phyloP scores from a whole-genome alignment of 1,140 invertebrate genomes.

The Cataglyphis hispanica region DNA sequence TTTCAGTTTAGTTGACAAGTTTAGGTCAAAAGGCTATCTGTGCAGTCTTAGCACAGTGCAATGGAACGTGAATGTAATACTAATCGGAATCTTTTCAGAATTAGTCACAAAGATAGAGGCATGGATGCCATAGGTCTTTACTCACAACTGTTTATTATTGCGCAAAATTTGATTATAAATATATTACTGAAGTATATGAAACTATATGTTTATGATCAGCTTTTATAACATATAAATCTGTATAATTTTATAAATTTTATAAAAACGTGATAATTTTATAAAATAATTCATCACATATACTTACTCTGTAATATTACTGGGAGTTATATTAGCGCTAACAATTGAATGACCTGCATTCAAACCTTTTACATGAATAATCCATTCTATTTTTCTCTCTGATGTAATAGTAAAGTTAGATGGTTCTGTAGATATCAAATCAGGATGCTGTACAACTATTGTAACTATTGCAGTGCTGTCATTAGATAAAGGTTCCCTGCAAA shows the following conservation, averaged over 20 bases:
- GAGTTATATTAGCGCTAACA: slow-evolving; percentile 87
- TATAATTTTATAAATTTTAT: too few relatives aligned
- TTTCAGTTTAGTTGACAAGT: slow-evolving; percentile 73
- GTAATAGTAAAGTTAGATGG: slow-evolving; percentile 73
- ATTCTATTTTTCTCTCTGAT: slow-evolving; percentile 68
- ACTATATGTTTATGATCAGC: not conserved
- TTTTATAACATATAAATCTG: too few relatives aligned
- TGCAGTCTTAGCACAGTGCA: slow-evolving; percentile 46
- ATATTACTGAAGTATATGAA: not conserved
- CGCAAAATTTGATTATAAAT: slow-evolving; percentile 17
- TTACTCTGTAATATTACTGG: slow-evolving; percentile 85
- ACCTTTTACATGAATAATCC: slow-evolving; percentile 87
- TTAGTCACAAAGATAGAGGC: slow-evolving; percentile 63
- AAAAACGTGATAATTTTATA: too few relatives aligned
- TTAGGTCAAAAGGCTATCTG: slow-evolving; percentile 79
- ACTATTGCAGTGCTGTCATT: slow-evolving; percentile 76
- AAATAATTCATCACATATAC: slow-evolving; percentile 67
- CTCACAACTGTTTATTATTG: slow-evolving; percentile 14
- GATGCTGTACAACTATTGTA: slow-evolving; percentile 78
- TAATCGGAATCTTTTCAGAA: slow-evolving; percentile 75
- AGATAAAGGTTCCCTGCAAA: slow-evolving; percentile 66
- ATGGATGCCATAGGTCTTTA: slow-evolving; percentile 21
- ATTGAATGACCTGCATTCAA: slow-evolving; percentile 87
- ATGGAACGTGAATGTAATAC: slow-evolving; percentile 65
- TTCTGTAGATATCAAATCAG: slow-evolving; percentile 76